Evolutionary conservation across 1,140 invertebrate genomes (phyloP).

Genomic region (Druon quercuslanigerum): DNA sequence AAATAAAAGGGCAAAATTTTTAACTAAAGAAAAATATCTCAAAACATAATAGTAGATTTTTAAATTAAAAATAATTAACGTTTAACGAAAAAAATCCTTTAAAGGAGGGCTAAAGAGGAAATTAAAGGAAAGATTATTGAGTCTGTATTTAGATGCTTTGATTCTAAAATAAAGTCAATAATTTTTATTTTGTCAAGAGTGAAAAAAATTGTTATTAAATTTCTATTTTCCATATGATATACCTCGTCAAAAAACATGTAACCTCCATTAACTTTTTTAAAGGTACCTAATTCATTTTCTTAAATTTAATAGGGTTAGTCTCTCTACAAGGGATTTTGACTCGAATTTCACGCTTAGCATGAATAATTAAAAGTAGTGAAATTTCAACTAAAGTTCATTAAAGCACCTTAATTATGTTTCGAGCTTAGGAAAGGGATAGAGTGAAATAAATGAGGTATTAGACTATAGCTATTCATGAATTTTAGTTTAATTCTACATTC

Average conservation of each 20-base stretch:
- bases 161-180: no score
- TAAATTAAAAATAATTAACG: no score
- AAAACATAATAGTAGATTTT: no score
- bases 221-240: no score
- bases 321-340: not conserved
- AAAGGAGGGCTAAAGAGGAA: no score
- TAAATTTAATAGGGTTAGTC: not conserved
- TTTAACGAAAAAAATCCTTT: no score
- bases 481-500: slow-evolving; percentile 10
- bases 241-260: not conserved
- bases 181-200: no score
- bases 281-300: not conserved
- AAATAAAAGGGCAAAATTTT: no score
- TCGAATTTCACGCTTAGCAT: slow-evolving; percentile 5
- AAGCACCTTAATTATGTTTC: slow-evolving; percentile 56
- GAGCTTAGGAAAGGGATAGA: slow-evolving; percentile 44
- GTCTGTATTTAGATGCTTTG: no score
- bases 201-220: no score
- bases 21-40: no score
- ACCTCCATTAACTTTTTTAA: not conserved
- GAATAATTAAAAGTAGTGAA: slow-evolving; percentile 1
- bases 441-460: slow-evolving; percentile 43
- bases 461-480: not conserved
- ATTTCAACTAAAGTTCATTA: slow-evolving; percentile 35
- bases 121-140: no score